phyloP scores from a whole-genome alignment of 2,113 vertebrate species.

The Jaculus jaculus region DNA sequence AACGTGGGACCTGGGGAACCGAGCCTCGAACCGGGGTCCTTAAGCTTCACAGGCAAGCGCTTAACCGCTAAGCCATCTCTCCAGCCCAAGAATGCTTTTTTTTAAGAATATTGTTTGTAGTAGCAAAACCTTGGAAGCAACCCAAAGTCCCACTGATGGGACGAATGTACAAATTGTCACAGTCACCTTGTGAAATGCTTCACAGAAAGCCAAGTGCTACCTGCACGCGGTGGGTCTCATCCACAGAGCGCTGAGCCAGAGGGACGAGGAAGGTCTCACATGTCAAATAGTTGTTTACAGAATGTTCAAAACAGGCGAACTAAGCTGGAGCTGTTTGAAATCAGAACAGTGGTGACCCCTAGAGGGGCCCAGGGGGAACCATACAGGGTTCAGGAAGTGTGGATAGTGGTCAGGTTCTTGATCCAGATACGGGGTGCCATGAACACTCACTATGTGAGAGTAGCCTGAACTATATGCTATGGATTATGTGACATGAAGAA shows the following conservation, averaged over 20 bases:
- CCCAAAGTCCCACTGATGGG: not conserved
- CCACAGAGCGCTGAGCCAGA: constrained; percentile 17
- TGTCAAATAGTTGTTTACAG: not conserved
- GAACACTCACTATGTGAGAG: not conserved
- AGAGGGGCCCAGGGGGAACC: not conserved
- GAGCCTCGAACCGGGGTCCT: too few species aligned
- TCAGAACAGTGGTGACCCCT: not conserved
- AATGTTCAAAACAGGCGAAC: not conserved
- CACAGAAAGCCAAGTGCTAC: not conserved
- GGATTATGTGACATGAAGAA: not conserved
- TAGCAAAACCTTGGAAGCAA: constrained; percentile 22
- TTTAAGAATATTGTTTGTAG: not conserved
- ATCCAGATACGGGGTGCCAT: not conserved
- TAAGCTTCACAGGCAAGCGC: too few species aligned
- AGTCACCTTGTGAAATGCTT: not conserved
- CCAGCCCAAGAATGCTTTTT: not conserved
- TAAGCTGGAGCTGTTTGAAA: not conserved
- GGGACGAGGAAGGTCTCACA: not conserved
- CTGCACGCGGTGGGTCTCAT: not conserved
- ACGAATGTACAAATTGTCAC: not conserved
- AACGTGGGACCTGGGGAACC: too few species aligned
- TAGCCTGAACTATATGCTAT: not conserved
- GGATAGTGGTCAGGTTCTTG: not conserved
- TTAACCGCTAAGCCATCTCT: too few species aligned
- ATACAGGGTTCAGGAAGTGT: too few species aligned